Conservation (phyloP, 2,888 invertebrate species). For the Lepidocyrtinus sp. region DNA sequence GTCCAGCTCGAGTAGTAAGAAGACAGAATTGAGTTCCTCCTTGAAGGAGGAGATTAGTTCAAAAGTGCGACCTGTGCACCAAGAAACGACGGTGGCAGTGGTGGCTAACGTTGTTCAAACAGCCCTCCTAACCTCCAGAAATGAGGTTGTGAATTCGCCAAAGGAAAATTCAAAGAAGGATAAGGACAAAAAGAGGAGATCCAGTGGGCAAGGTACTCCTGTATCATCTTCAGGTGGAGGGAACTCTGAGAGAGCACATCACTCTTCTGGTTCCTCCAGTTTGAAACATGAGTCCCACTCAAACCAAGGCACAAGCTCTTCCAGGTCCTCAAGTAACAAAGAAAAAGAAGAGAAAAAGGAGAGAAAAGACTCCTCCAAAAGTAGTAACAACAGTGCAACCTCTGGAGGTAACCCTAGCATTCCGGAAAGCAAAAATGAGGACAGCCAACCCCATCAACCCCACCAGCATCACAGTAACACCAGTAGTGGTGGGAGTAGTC, state of each 20-base stretch:
- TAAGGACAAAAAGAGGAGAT: slow-evolving; percentile 63
- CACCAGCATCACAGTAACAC: slow-evolving; percentile 71
- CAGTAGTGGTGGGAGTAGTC: slow-evolving; percentile 65
- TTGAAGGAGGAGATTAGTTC: slow-evolving; percentile 63
- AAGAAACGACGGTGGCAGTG: slow-evolving; percentile 68
- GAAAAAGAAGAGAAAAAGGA: slow-evolving; percentile 71
- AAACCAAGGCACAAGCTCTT: slow-evolving; percentile 54
- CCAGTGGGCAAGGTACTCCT: slow-evolving; percentile 62
- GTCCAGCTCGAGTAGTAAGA: slow-evolving; percentile 32
- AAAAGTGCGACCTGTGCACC: slow-evolving; percentile 59
- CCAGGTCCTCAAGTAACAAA: slow-evolving; percentile 70
- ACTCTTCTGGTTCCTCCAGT: slow-evolving; percentile 43
- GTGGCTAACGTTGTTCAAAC: slow-evolving; percentile 64
- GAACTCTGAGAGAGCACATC: slow-evolving; percentile 12
- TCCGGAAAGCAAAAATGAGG: slow-evolving; percentile 70
- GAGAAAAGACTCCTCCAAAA: slow-evolving; percentile 73
- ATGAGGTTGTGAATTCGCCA: slow-evolving; percentile 51
- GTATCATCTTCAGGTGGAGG: slow-evolving; percentile 27
- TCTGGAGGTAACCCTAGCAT: slow-evolving; percentile 71
- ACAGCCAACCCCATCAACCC: slow-evolving; percentile 71
- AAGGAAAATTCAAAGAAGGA: slow-evolving; percentile 66
- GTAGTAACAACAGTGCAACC: slow-evolving; percentile 71
- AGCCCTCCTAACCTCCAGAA: slow-evolving; percentile 56
- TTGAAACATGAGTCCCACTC: slow-evolving; percentile 57
- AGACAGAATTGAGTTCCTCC: slow-evolving; percentile 46